A percentile compares a stretch with the other conserved stretches of the same genome.
Evolutionary conservation across 2,888 invertebrate genomes (phyloP).

Genomic region (Leptopilina drosophilae): DNA sequence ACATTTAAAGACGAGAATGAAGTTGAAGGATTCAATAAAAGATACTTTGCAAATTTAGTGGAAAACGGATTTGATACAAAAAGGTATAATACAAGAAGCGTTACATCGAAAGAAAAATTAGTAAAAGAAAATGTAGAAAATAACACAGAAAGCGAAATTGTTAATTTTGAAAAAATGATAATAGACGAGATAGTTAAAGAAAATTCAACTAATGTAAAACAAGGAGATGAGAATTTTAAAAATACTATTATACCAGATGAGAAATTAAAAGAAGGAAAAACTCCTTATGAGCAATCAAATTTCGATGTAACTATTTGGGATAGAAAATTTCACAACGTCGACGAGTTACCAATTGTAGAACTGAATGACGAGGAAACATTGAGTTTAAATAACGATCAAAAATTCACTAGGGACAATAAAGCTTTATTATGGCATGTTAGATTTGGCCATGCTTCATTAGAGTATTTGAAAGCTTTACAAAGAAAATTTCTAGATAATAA

Average conservation of each 20-base stretch:
- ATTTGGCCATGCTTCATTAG: conserved; percentile 32
- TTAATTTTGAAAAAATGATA: background rate
- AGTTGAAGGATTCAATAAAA: background rate
- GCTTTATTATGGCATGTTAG: conserved; percentile 39
- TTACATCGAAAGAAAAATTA: background rate
- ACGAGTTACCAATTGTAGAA: background rate
- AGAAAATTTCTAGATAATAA: conserved; percentile 21
- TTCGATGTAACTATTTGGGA: background rate
- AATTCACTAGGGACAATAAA: conserved; percentile 35
- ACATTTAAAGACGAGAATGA: background rate
- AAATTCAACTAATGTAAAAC: background rate
- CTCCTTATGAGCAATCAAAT: background rate
- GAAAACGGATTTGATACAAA: background rate
- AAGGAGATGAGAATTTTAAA: background rate
- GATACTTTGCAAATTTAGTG: background rate
- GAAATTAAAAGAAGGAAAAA: background rate
- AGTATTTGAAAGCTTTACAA: conserved; percentile 15
- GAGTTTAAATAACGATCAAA: background rate
- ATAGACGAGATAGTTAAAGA: background rate
- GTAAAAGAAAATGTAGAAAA: background rate
- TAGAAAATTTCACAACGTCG: background rate
- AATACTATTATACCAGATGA: background rate
- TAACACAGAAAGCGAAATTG: background rate
- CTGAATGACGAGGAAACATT: background rate
- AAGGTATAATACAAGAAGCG: background rate